Base-by-base conservation (phyloP, 2,797 vertebrate species). In the Bryconaethiops microstoma region DNA sequence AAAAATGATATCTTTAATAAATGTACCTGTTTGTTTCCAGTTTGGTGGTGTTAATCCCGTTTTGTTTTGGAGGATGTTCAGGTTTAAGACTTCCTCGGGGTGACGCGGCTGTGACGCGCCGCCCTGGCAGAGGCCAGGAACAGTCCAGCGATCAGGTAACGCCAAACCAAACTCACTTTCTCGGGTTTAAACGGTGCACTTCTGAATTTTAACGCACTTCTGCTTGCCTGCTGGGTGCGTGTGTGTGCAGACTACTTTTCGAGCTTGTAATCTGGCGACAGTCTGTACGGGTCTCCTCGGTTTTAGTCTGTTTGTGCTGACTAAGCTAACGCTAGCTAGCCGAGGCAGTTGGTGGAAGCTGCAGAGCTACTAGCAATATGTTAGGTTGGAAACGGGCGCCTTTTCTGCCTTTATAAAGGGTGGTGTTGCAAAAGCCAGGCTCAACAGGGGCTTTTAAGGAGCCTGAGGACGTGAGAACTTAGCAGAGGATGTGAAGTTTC, bases 101-200 rank as follows among this genome's bases (percentile, higher is more conserved):
- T 85, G 84, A 86, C 85, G 76, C 67, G 64, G 48, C 17, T 73
- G 68, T 48, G 54, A 77, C 73, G 85, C 87, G 54, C 83, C 86
- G 81, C 55, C 70, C 82, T 76, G 81, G 45, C 79, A 67, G 73
- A 71, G 60, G 77, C 78, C 75, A 83, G 77, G 77, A 82, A 76
- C 63, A 78, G 77, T 76, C 74, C 52, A 78, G 48, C 81, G 25
- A 39, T 39, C 74, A 88, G 87, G 87, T 88, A 86, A 86, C 40
- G 13, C 21, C 2, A 45, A 62, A 63, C 7, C 7, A 65, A 65
- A 82, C 74, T 57, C 42, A 42, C 40, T 59, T n/a, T 23, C 12
- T 35, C 35, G 35, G 35, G 35, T 35, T 35, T 35, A 35, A 35
- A 1, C 14, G 0, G 23, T 50, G 71, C 3, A 48, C 52, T 7